These are phyloP conservation scores for Lepisosteus oculatus DNA, from an alignment of 2,113 vertebrate genomes.

Conservation along the genomic window DNA sequence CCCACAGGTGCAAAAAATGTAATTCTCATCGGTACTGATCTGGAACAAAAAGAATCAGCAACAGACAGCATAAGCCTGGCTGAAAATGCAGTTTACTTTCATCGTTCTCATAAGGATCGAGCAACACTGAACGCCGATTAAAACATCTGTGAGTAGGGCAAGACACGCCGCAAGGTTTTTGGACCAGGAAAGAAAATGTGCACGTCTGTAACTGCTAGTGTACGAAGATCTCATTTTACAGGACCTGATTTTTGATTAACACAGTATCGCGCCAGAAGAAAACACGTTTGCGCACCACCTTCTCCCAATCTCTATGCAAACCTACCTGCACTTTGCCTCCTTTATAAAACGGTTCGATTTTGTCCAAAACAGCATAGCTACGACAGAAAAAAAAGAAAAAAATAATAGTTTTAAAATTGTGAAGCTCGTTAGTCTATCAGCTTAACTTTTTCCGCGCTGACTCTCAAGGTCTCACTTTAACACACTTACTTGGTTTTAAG, in stretches of 20 bases:
- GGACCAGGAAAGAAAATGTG: too few species aligned
- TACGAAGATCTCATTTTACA: too few species aligned
- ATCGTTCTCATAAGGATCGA: too few species aligned
- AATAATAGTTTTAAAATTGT: background rate
- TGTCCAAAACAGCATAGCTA: slow-evolving; percentile 78
- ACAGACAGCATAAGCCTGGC: too few species aligned
- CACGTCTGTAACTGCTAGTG: too few species aligned
- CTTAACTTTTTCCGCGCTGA: background rate
- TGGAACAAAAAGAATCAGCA: slow-evolving; percentile 34
- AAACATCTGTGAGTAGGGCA: too few species aligned
- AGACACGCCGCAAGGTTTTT: too few species aligned
- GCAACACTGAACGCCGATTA: too few species aligned
- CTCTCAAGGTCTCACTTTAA: slow-evolving; percentile 2
- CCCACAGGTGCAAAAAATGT: slow-evolving; percentile 84
- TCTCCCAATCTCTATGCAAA: background rate
- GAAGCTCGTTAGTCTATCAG: background rate
- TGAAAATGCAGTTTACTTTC: too few species aligned
- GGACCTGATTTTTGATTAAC: too few species aligned
- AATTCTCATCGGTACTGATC: slow-evolving; percentile 80
- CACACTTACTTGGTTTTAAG: slow-evolving; percentile 69
- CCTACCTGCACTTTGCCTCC: slow-evolving; percentile 90
- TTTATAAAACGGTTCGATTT: slow-evolving; percentile 93
- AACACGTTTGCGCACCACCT: too few species aligned
- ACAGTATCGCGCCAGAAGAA: too few species aligned
- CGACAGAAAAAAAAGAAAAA: slow-evolving; percentile 15